phyloP scores from a whole-genome alignment of 2,113 vertebrate genomes.

The Cololabis saira region DNA sequence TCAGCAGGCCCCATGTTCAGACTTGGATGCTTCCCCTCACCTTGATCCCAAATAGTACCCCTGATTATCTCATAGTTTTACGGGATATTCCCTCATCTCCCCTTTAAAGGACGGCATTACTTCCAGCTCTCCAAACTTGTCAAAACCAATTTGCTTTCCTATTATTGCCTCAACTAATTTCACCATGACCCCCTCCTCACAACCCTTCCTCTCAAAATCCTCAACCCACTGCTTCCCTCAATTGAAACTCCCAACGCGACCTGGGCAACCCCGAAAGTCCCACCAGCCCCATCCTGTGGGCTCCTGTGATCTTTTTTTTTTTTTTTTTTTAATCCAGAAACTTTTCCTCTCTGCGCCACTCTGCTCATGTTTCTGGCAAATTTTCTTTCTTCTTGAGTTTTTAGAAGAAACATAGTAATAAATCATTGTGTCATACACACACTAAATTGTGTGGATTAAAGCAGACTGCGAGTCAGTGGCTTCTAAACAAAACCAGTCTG shows the following conservation, averaged over 20 bases:
- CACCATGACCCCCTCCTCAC: slow-evolving; percentile 73
- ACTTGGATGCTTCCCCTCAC: slow-evolving; percentile 45
- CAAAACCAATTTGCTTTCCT: slow-evolving; percentile 87
- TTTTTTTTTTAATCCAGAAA: too few species aligned
- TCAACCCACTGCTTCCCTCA: slow-evolving; percentile 68
- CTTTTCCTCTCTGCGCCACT: too few species aligned
- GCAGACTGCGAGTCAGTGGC: slow-evolving; percentile 44
- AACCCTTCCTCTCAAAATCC: slow-evolving; percentile 64
- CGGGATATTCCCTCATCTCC: slow-evolving; percentile 79
- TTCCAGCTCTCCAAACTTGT: slow-evolving; percentile 86
- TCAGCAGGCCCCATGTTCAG: slow-evolving; percentile 52
- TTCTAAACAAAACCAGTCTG: slow-evolving; percentile 56
- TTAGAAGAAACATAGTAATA: slow-evolving; percentile 18
- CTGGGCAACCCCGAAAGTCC: slow-evolving; percentile 67
- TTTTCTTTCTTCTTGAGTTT: slow-evolving; percentile 44
- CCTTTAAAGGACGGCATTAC: slow-evolving; percentile 83
- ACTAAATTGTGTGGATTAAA: slow-evolving; percentile 23
- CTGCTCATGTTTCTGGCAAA: neutral
- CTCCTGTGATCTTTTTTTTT: slow-evolving; percentile 37
- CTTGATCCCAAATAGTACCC: slow-evolving; percentile 62
- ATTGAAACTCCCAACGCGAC: slow-evolving; percentile 79
- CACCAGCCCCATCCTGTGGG: slow-evolving; percentile 32
- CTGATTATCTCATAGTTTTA: slow-evolving; percentile 85
- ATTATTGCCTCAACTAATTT: slow-evolving; percentile 86
- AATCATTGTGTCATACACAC: slow-evolving; percentile 23